These are phyloP conservation scores for pig (Sus scrofa) DNA, from an alignment of 2,113 vertebrate genomes.

Conservation along the genomic window T2T-Sscrofa CM000817.6:95641501-95642000, in stretches of 20 bases:
- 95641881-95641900: constrained; percentile 84
- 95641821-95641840: constrained; percentile 77
- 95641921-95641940: constrained; percentile 88
- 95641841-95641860: constrained; percentile 79
- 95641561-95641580: constrained; percentile 96
- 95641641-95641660: constrained; percentile 86
- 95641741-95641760: constrained; percentile 75
- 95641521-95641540: constrained; percentile 95
- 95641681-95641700: constrained; percentile 92
- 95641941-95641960: constrained; percentile 87
- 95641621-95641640: constrained; percentile 91
- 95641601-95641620: constrained; percentile 91
- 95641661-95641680: constrained; percentile 85
- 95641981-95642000: constrained; percentile 85
- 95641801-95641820: constrained; percentile 86
- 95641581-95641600: constrained; percentile 94
- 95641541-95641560: constrained; percentile 96
- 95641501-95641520: constrained; percentile 98
- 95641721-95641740: constrained; percentile 80
- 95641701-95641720: constrained; percentile 86
- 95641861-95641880: constrained; percentile 83
- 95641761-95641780: constrained; percentile 80
- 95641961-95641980: constrained; percentile 87
- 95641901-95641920: constrained; percentile 88
- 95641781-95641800: constrained; percentile 86